Evolutionary conservation across 2,888 invertebrate genomes (phyloP), one percentile per base, ranked within the genome.

Genomic region (Hirtodrosophila cameraria): DNA sequence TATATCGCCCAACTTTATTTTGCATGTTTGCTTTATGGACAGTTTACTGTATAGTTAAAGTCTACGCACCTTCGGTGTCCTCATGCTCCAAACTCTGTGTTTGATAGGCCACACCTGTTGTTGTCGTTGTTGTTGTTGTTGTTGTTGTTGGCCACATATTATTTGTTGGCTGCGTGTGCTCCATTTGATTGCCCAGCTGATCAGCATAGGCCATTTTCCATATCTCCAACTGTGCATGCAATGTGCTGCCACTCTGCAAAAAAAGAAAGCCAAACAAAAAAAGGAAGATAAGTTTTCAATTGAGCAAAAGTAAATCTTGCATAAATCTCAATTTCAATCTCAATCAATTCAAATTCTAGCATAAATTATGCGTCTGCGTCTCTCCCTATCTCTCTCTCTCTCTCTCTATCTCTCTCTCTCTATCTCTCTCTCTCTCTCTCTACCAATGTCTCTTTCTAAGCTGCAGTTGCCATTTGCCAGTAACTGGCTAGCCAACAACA

Each of bases 141-240:
- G n/a, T n/a, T n/a, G n/a, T n/a, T n/a, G n/a, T 48, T 27, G 69
- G 58, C 88, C 89, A 88, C 27, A 73, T 60, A 49, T 74, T 72
- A 23, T 35, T 48, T 31, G 61, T 16, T 35, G 70, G 42, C 63
- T 57, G 71, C n/a, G 42, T 41, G 11, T 42, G 8, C n/a, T 57
- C 61, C 54, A 68, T 50, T 42, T 59, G 61, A 13, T 48, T 59
- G 62, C 75, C 71, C 57, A 83, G 60, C 65, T 79, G 79, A 89
- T 93, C 93, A 68, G 93, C 92, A 75, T 94, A 92, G 6, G 96
- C 96, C 60, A 95, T 95, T 91, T 96, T 96, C 97, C 97, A 97
- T 80, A 97, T 96, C 90, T 97, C 97, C 87, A 97, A 91, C 88
- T 97, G 96, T 18, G 97, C 97, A 90, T 95, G 95, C 69, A 97